Percentiles rank a stretch among this genome's conserved stretches.
These are phyloP conservation scores for Hemaris fuciformis DNA, from an alignment of 2,888 invertebrate species.

Conservation along the genomic window DNA sequence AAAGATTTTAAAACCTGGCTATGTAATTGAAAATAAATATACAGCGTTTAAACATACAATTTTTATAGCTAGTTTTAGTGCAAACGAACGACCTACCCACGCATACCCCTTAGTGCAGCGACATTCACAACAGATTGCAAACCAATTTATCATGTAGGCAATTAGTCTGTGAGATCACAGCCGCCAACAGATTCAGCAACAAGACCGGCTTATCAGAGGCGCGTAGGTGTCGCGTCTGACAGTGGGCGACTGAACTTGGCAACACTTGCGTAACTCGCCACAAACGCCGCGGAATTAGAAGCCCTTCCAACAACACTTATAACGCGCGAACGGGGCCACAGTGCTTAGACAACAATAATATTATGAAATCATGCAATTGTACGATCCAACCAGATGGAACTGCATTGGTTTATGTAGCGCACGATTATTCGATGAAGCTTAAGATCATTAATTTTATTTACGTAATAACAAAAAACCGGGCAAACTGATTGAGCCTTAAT, in stretches of 20 bases:
- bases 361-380: background rate
- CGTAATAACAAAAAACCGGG: too few relatives aligned
- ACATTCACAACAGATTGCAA: slow-evolving; percentile 26
- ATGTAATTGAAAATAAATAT: background rate
- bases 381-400: background rate
- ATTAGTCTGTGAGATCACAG: slow-evolving; percentile 25
- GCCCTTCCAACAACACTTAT: background rate
- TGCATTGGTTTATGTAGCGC: background rate
- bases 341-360: background rate
- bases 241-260: slow-evolving; percentile 72
- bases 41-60: background rate
- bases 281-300: background rate
- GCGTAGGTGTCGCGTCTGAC: slow-evolving; percentile 65
- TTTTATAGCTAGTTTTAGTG: background rate
- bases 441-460: background rate
- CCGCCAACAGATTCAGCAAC: slow-evolving; percentile 33
- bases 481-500: too few relatives aligned
- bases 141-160: slow-evolving; percentile 26
- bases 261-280: slow-evolving; percentile 57
- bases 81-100: background rate
- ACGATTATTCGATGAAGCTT: background rate
- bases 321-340: background rate
- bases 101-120: background rate
- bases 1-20: background rate
- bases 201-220: slow-evolving; percentile 35